Conservation (phyloP, 2,113 vertebrate species). For the Chroicocephalus ridibundus region DNA sequence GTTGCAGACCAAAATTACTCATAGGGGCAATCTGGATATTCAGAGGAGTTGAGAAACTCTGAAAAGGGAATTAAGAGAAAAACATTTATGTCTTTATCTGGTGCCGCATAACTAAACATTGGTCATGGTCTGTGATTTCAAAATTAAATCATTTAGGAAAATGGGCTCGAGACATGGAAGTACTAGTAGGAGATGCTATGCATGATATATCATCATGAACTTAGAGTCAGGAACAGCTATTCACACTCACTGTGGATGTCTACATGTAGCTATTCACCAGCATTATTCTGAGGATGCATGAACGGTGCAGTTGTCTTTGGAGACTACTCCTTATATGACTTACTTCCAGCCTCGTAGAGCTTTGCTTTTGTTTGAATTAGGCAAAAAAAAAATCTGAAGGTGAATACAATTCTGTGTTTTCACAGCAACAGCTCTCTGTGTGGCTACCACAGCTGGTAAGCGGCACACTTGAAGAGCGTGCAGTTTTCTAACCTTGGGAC, state of each 20-base stretch:
- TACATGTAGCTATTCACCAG: background rate
- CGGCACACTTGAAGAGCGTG: accelerated
- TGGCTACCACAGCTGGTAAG: background rate
- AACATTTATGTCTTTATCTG: background rate
- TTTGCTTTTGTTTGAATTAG: background rate
- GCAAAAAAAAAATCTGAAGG: background rate
- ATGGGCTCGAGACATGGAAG: background rate
- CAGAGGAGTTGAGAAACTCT: background rate
- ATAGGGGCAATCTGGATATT: background rate
- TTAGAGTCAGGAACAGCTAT: background rate
- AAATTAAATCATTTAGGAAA: background rate
- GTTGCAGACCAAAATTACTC: background rate
- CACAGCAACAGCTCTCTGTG: background rate
- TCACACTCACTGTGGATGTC: background rate
- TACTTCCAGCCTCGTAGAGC: background rate
- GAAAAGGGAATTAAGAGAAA: background rate
- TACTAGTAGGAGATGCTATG: background rate
- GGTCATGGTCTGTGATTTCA: background rate
- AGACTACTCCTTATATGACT: background rate
- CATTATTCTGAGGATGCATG: background rate
- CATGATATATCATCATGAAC: background rate
- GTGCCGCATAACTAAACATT: background rate
- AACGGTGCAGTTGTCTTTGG: background rate
- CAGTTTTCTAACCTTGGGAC: background rate
- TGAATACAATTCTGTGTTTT: background rate